Base-by-base conservation (phyloP, 2,888 invertebrate genomes). In the Amphimallon solstitiale region DNA sequence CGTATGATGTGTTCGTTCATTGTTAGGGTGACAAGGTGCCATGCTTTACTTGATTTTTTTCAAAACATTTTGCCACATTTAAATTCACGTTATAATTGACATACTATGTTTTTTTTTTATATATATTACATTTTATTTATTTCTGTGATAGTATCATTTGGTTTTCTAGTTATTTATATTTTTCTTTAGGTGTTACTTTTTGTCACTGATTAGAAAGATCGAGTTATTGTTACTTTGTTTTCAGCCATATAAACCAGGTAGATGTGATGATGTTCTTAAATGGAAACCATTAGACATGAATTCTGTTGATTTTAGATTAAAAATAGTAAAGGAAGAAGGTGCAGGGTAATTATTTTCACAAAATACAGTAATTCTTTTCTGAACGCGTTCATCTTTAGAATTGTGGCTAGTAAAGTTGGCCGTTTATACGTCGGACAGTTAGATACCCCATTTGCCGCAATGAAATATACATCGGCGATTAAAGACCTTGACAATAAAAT, bases 251-350 rank as follows among this genome's bases (percentile, higher is more conserved):
- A 85, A 86, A 10, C 84, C 93, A 5, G 99, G 99, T 0, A 86
- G 89, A 4, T 96, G 94, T 76, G 85, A 87, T 35, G 88, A 90
- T 46, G 94, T 98, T 1, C 85, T 99, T 12, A 99, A 99, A 82
- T 99, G 99, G 99, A 99, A 99, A 79, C 98, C 99, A 0, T 85
- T 90, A 2, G 88, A 92, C 66, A 88, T 95, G 83, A 99, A 99
- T 84, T 97, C 98, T 2, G 92, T 99, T 0, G 99, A 99, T 83
- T 99, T 99, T 81, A 89, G 88, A 76, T 84, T 99, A 66, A 92
- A 92, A 82, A 92, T 99, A 62, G 86, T 87, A 1, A 89, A 84
- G 1, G 90, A 92, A 79, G 84, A 84, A 10, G 92, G 93, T 3
- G 78, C 83, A 67, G 95, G 94, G 92, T 93, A 84, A 84, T 86